Evolutionary conservation across 2,888 invertebrate species (phyloP), one percentile per base, ranked within the genome.

Genomic region (Achlya flavicornis): DNA sequence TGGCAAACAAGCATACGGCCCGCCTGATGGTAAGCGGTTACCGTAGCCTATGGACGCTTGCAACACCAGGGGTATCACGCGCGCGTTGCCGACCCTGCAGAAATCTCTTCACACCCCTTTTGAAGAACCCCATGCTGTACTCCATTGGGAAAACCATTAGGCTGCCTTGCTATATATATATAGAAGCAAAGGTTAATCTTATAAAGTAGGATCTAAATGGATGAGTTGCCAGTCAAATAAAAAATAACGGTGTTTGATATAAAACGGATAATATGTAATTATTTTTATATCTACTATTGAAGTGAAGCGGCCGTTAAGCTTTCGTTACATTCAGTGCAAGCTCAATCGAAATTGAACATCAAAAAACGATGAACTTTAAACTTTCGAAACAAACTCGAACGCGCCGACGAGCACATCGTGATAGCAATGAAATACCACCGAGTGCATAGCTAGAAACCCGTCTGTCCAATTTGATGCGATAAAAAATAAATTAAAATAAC

Each of bases 401-500:
- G 65, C 65, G 71, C 74, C 79, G 80, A 84, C 82, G 82, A 84
- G 83, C 82, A 79, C 81, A 88, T 88, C 90, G 79, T 83, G 89
- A 90, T 89, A 83, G 83, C 78, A 80, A 76, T 76, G 79, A 80
- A 86, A 86, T 84, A 80, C 77, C 80, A 77, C 67, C 77, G 72
- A 82, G 81, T 83, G 83, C 85, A 88, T 85, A 84, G 84, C 84
- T 85, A 84, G 85, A 84, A 89, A 89, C 85, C 83, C 86, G 89
- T 88, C 86, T 84, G 79, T 89, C 88, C 89, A 89, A 92, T 90
- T 89, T 87, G 86, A 87, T 82, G 80, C 83, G 90, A 92, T 92
- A 93, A 93, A 93, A 93, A 93, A 92, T 86, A 92, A 93, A 93
- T 93, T 92, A 93, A 93, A 92, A 89, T 89, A 90, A 88, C 83